Percentiles rank a stretch among this genome's conserved stretches.
These are phyloP conservation scores for Hedya salicella DNA, from an alignment of 2,888 invertebrate species.

Conservation along the genomic window DNA sequence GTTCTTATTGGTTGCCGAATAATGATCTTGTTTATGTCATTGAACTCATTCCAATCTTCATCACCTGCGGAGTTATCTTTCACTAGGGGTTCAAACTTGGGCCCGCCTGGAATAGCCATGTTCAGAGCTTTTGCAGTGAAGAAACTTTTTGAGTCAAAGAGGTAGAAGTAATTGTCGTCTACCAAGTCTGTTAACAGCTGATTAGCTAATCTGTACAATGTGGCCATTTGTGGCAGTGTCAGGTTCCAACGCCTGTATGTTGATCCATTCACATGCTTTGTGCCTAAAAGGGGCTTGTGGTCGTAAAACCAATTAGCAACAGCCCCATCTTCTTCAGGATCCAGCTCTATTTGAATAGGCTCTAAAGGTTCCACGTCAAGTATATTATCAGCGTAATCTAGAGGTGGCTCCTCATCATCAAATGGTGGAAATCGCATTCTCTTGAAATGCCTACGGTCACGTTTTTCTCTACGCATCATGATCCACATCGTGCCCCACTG, in stretches of 20 bases:
- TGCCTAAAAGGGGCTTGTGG: slow-evolving; percentile 97
- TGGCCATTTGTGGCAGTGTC: slow-evolving; percentile 98
- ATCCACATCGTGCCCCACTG: slow-evolving; percentile 99
- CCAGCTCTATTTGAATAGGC: slow-evolving; percentile 99
- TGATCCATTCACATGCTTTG: slow-evolving; percentile 97
- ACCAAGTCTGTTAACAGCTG: slow-evolving; percentile 98
- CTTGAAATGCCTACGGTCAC: slow-evolving; percentile 99
- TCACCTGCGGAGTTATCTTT: slow-evolving; percentile 99
- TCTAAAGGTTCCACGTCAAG: slow-evolving; percentile 99
- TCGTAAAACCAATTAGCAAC: slow-evolving; percentile 99
- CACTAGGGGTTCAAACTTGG: slow-evolving; percentile 99
- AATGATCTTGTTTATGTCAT: slow-evolving; percentile 99
- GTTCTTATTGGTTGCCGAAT: slow-evolving; percentile 99
- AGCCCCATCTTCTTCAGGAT: slow-evolving; percentile 96
- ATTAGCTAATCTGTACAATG: slow-evolving; percentile 98
- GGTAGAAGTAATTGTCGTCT: slow-evolving; percentile 99
- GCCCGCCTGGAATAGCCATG: slow-evolving; percentile 99
- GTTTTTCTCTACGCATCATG: slow-evolving; percentile 99
- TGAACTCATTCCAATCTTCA: slow-evolving; percentile 99
- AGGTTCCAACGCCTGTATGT: slow-evolving; percentile 99
- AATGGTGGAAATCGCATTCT: slow-evolving; percentile 99
- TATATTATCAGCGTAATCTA: slow-evolving; percentile 99
- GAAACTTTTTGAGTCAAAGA: slow-evolving; percentile 99
- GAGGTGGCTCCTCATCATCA: slow-evolving; percentile 99
- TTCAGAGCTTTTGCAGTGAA: slow-evolving; percentile 99